These are phyloP conservation scores for Cygnus atratus DNA, from an alignment of 2,113 vertebrate species.

Conservation along the genomic window DNA sequence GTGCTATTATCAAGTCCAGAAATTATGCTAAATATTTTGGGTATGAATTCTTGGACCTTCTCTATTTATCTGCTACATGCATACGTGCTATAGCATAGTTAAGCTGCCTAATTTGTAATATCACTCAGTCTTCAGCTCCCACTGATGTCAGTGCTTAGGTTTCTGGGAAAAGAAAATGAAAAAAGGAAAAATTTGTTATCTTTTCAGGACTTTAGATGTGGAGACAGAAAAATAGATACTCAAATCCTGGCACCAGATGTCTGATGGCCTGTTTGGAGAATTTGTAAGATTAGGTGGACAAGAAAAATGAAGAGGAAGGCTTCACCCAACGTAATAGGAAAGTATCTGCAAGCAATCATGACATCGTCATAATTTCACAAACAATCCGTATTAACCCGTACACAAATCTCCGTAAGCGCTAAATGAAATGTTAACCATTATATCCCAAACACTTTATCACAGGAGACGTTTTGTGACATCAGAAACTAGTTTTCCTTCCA, in stretches of 20 bases:
- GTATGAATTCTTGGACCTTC: neutral
- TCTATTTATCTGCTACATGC: neutral
- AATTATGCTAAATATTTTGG: neutral
- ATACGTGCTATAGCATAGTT: neutral
- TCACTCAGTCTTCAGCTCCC: neutral
- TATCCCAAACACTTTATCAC: constrained; percentile 28
- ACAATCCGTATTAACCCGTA: neutral
- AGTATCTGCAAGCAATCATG: constrained; percentile 47
- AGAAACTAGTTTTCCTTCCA: constrained; percentile 60
- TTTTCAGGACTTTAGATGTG: neutral
- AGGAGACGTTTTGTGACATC: constrained; percentile 49
- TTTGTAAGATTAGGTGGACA: constrained; percentile 19
- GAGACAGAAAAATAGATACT: constrained; percentile 31
- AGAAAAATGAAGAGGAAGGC: constrained; percentile 36
- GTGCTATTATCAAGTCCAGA: neutral
- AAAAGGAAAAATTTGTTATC: neutral
- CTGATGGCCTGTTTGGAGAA: neutral
- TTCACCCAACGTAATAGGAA: neutral
- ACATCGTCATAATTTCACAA: constrained; percentile 38
- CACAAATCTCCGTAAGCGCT: neutral
- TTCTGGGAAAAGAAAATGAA: neutral
- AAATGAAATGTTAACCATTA: constrained; percentile 47
- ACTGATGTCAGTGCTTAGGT: neutral
- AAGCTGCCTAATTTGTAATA: neutral
- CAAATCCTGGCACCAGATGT: constrained; percentile 26